Base-by-base conservation (phyloP, 2,888 invertebrate species). In the Eurois occulta region DNA sequence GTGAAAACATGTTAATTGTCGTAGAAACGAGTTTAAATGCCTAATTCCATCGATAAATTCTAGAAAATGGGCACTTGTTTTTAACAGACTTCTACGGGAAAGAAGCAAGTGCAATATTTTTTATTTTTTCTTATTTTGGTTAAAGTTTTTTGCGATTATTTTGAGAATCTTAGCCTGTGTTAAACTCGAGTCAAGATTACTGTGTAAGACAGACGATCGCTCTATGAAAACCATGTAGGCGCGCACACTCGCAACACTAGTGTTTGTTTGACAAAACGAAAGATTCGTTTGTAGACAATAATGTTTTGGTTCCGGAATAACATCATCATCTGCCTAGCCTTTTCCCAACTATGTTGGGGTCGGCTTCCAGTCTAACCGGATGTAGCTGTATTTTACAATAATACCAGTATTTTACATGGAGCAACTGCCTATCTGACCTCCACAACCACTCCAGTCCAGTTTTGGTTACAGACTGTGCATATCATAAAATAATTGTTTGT, bases 141-240 rank as follows among this genome's bases (percentile, higher is more conserved):
- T 68, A 1, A 13, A 38, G 3, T 2, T 55, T 24, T 24, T 10
- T 21, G 41, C 28, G 5, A 43, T 4, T 65, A 3, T 65, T 28
- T 16, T 13, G 6, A 3, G 10, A 38, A 32, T 67, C 18, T 55
- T 28, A 35, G 24, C 43, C 38, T 32, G 18, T 18, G 35, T n/a
- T 10, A 10, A 64, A 76, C 66, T 16, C 4, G 18, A 64, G 41
- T 43, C 21, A 21, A 32, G 46, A 58, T 46, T 28, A 32, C 41
- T n/a, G n/a, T 32, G 2, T 73, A 1, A 62, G 18, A 32, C 38
- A 48, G 38, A 7, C 18, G 48, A 16, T 16, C 21, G 21, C 21
- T 41, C 13, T 41, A 43, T 75, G 16, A 52, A 43, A 75, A 75
- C 21, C 64, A 75, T 43, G n/a, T 11, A 35, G 10, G n/a, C 13